Evolutionary conservation across 2,113 vertebrate species (phyloP).

Genomic region (Rousettus leschenaultii): DNA sequence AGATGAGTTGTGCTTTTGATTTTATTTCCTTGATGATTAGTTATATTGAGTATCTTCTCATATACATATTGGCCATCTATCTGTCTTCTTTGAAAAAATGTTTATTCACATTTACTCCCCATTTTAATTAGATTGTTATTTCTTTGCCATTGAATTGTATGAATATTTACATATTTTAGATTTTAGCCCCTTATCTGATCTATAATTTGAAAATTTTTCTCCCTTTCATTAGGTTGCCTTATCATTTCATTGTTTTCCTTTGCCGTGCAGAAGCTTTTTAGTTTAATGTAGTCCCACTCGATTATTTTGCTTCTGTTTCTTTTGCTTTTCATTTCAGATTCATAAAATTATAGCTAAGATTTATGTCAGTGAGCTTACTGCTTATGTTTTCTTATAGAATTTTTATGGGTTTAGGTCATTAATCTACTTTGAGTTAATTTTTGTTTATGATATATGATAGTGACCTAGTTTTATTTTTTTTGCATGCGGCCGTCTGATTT

Average conservation of each 20-base stretch:
- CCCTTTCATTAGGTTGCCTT: neutral
- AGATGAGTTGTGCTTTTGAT: neutral
- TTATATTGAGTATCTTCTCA: neutral
- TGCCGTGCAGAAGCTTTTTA: neutral
- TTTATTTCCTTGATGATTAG: neutral
- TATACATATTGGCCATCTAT: neutral
- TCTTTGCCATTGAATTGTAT: neutral
- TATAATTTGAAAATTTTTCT: neutral
- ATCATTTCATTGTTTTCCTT: neutral
- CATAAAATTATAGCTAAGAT: neutral
- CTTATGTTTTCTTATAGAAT: neutral
- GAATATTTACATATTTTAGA: neutral
- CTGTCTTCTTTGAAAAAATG: neutral
- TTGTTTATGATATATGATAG: neutral
- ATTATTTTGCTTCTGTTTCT: neutral
- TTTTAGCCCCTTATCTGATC: neutral
- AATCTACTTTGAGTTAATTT: neutral
- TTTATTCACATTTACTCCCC: neutral
- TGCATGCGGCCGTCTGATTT: neutral
- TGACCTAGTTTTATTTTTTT: neutral
- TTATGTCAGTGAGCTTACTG: neutral
- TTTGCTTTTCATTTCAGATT: neutral
- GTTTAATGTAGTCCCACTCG: neutral
- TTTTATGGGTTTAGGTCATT: neutral
- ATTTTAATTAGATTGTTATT: neutral